These are phyloP conservation scores for Cavia porcellus DNA, from an alignment of 2,113 vertebrate genomes.

Conservation along the genomic window DNA sequence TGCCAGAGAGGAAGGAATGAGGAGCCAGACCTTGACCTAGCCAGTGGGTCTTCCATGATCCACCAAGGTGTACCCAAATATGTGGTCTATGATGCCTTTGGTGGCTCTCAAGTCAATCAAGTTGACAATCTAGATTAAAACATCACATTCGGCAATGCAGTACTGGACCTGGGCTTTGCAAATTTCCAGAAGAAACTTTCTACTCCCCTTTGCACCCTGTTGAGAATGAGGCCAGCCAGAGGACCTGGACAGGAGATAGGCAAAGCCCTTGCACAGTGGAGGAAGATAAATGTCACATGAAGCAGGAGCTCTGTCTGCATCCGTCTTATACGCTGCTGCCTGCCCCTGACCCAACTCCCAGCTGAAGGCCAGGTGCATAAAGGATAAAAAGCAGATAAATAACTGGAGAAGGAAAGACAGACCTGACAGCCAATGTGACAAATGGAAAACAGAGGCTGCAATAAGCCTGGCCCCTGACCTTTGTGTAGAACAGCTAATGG, in stretches of 20 bases:
- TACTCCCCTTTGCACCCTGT: background rate
- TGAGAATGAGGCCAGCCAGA: background rate
- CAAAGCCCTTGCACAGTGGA: background rate
- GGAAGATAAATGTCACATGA: background rate
- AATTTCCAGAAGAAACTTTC: background rate
- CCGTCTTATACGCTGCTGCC: background rate
- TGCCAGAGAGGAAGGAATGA: background rate
- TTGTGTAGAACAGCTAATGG: no score
- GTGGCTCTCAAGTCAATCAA: background rate
- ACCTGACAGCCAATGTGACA: background rate
- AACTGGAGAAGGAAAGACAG: background rate
- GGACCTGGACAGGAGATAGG: background rate
- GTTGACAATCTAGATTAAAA: background rate
- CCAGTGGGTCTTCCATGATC: background rate
- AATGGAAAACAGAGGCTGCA: background rate
- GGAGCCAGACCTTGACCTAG: background rate
- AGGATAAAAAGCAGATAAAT: background rate
- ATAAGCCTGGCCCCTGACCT: no score
- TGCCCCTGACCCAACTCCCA: background rate
- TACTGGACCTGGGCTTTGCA: background rate
- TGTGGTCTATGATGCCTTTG: background rate
- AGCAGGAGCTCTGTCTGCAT: background rate
- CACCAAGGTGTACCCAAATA: no score
- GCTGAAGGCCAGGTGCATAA: background rate
- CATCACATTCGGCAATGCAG: slow-evolving; percentile 18